A percentile compares a stretch with the other conserved stretches of the same genome.
These are phyloP conservation scores for Drosophila multiciliata DNA, from an alignment of 2,888 invertebrate genomes.

Conservation along the genomic window DNA sequence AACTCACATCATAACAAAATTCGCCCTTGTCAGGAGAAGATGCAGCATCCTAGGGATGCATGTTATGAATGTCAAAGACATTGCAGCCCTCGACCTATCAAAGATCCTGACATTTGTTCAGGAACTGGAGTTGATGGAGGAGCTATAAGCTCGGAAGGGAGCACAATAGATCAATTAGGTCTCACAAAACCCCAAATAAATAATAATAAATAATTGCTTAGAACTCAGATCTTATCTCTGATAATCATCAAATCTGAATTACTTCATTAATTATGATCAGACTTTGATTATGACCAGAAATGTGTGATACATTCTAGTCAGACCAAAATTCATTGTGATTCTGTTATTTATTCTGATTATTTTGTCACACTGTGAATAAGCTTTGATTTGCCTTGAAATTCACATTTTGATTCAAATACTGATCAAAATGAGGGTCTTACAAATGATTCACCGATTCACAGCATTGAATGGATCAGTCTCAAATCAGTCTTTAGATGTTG, in stretches of 20 bases:
- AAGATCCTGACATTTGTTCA: too few relatives aligned
- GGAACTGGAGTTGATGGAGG: too few relatives aligned
- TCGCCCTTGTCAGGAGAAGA: too few relatives aligned
- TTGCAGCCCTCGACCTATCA: too few relatives aligned
- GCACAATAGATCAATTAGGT: too few relatives aligned
- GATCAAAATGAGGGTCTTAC: not conserved
- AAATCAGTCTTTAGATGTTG: slow-evolving; percentile 21
- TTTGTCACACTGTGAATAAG: not conserved
- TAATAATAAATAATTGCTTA: too few relatives aligned
- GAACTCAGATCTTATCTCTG: not conserved
- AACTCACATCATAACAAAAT: too few relatives aligned
- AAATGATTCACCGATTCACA: slow-evolving; percentile 34
- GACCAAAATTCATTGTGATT: not conserved
- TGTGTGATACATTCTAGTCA: not conserved
- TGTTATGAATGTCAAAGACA: too few relatives aligned
- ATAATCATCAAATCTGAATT: not conserved
- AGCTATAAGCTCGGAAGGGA: too few relatives aligned
- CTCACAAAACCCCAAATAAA: too few relatives aligned
- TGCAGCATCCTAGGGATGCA: too few relatives aligned
- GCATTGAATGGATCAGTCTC: slow-evolving; percentile 26
- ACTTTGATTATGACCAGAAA: not conserved
- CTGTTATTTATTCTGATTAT: not conserved
- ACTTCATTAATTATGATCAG: not conserved
- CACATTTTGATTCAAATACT: not conserved
- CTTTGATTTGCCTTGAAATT: not conserved